Evolutionary conservation across 2,888 invertebrate species (phyloP).

Genomic region (Epistrophella euchroma): DNA sequence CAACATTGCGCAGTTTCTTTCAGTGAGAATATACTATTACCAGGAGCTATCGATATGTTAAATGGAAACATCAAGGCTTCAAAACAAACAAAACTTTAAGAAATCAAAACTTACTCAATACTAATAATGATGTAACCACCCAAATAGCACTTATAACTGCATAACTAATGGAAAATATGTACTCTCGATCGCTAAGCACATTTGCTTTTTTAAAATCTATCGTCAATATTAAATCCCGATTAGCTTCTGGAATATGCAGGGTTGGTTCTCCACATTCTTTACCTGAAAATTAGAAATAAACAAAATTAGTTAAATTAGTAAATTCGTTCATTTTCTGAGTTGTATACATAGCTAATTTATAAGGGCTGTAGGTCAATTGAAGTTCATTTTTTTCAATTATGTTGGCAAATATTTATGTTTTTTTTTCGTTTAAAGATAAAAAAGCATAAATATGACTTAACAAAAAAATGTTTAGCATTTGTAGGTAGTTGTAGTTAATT

Average conservation of each 20-base stretch:
- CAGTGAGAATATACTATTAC: too few relatives aligned
- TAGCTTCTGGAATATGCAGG: background rate
- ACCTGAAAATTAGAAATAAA: slow-evolving; percentile 74
- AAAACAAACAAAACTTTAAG: too few relatives aligned
- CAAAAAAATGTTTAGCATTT: background rate
- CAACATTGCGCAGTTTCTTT: too few relatives aligned
- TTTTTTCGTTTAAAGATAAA: background rate
- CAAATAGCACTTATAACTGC: slow-evolving; percentile 80
- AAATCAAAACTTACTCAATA: slow-evolving; percentile 78
- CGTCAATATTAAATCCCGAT: background rate
- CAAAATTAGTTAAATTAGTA: background rate
- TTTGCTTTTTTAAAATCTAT: slow-evolving; percentile 79
- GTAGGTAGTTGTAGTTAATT: slow-evolving; percentile 21
- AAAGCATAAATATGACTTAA: background rate
- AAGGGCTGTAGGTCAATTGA: too few relatives aligned
- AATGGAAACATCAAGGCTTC: too few relatives aligned
- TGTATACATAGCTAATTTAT: too few relatives aligned
- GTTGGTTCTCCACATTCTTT: slow-evolving; percentile 78
- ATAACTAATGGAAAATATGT: slow-evolving; percentile 80
- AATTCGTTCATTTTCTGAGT: background rate
- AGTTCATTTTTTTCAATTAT: background rate
- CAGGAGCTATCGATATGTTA: too few relatives aligned
- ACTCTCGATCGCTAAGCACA: slow-evolving; percentile 78
- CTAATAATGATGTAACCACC: slow-evolving; percentile 79
- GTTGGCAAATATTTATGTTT: background rate